Evolutionary conservation across 2,888 invertebrate genomes (phyloP), one percentile per base, ranked within the genome.

Genomic region (Syrphus vitripennis): DNA sequence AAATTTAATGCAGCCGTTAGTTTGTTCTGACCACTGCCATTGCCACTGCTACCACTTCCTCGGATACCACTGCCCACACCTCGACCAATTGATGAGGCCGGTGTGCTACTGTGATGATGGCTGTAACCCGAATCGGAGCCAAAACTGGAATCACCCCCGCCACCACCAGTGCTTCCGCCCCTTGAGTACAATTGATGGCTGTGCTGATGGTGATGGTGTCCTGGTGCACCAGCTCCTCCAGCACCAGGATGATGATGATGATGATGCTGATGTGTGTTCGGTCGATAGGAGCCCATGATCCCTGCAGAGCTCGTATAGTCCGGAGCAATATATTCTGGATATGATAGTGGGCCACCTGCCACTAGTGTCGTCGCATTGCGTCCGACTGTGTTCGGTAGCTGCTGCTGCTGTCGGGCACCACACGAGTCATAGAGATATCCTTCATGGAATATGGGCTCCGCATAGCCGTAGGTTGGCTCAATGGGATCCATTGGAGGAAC

Each of bases 91-190:
- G 91, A 91, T 4, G 92, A 92, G 37, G 91, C 90, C 2, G 92
- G 92, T 70, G 92, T 92, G 55, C 86, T 86, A 37, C 82, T 86
- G 42, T 86, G 86, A 42, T 92, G 91, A 92, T 97, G 96, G 91
- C 97, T 97, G 92, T 97, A 97, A 10, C 97, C 97, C 57, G 97
- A 97, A 92, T 97, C 97, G 9, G 97, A 97, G 34, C 97, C 97
- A 88, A 97, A 95, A 4, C 96, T 96, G 5, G 96, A 96, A 89
- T 96, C 96, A 9, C 91, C 91, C 88, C 95, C 84, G 48, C 65
- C 65, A 16, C 70, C 70, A 14, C 69, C 82, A 65, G 48, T 69
- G 40, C 82, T 86, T n/a, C n/a, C n/a, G 48, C 78, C 86, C 55
- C 82, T 82, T 16, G 86, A 86, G 74, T 82, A 86, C 86, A 82